phyloP scores from a whole-genome alignment of 2,797 vertebrate genomes.

The Allobates femoralis region DNA sequence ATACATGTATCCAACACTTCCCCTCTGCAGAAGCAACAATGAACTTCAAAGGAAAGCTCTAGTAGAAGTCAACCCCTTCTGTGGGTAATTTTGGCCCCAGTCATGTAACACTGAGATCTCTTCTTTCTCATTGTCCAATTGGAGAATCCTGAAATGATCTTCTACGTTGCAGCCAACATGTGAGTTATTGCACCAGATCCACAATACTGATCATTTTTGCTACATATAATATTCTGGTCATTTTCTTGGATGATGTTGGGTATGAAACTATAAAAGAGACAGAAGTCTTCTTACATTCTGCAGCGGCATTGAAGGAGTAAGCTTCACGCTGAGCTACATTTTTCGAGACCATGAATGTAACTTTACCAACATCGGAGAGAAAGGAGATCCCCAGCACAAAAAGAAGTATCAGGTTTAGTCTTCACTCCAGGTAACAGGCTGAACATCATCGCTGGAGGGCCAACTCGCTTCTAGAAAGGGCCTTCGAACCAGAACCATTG shows the following conservation, averaged over 20 bases:
- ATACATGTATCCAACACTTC: no score
- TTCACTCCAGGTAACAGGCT: neutral
- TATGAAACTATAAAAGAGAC: neutral
- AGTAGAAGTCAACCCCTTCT: no score
- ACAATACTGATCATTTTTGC: neutral
- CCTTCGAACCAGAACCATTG: neutral
- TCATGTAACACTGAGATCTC: no score
- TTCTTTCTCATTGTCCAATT: no score
- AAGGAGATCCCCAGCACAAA: neutral
- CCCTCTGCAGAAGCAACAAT: no score
- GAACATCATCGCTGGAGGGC: constrained; percentile 9
- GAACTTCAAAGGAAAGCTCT: no score
- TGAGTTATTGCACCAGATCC: neutral
- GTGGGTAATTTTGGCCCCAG: no score
- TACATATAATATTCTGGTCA: no score
- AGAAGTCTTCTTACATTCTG: neutral
- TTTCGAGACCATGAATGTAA: neutral
- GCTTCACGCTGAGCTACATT: neutral
- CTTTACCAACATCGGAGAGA: neutral
- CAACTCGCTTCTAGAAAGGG: constrained; percentile 10
- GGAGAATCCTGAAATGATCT: neutral
- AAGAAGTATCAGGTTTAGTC: neutral
- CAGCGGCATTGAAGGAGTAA: neutral
- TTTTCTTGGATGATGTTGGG: no score
- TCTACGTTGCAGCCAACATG: neutral